phyloP scores from a whole-genome alignment of 2,113 vertebrate genomes.

The Phylloscopus whistleri region DNA sequence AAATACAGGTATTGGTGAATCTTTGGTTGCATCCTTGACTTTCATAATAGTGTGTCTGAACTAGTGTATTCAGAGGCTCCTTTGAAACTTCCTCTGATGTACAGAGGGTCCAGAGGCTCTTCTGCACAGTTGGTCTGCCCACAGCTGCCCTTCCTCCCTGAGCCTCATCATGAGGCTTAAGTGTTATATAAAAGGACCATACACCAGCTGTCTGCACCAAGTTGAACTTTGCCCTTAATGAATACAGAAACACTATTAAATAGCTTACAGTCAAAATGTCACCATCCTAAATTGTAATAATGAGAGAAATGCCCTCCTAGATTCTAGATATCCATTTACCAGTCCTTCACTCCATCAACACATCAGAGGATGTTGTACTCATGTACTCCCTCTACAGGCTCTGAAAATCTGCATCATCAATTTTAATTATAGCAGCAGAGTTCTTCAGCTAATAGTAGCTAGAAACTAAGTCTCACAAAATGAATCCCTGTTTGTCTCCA shows the following conservation, averaged over 20 bases:
- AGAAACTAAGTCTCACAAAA: background rate
- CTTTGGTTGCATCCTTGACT: background rate
- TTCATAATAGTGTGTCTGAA: background rate
- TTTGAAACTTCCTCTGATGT: slow-evolving; percentile 53
- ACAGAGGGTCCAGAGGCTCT: slow-evolving; percentile 25
- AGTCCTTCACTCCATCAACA: slow-evolving; percentile 43
- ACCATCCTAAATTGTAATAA: slow-evolving; percentile 56
- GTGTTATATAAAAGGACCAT: slow-evolving; percentile 66
- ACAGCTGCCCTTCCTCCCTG: slow-evolving; percentile 58
- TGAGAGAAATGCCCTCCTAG: slow-evolving; percentile 53
- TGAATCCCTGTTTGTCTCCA: background rate
- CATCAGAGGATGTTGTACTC: slow-evolving; percentile 28
- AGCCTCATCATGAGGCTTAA: slow-evolving; percentile 61
- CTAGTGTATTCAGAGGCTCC: slow-evolving; percentile 1
- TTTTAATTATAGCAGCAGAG: slow-evolving; percentile 36
- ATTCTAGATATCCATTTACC: slow-evolving; percentile 47
- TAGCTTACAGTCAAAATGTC: slow-evolving; percentile 58
- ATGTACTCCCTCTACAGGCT: slow-evolving; percentile 56
- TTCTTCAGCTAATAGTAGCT: slow-evolving; percentile 15
- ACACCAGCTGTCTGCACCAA: slow-evolving; percentile 59
- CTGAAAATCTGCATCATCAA: slow-evolving; percentile 45
- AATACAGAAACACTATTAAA: slow-evolving; percentile 66
- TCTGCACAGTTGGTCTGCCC: slow-evolving; percentile 23
- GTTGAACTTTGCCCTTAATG: slow-evolving; percentile 65
- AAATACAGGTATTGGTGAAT: background rate